A percentile compares a stretch with the other conserved stretches of the same genome.
Conservation (phyloP, 2,888 invertebrate genomes). For the Homarus gammarus region DNA sequence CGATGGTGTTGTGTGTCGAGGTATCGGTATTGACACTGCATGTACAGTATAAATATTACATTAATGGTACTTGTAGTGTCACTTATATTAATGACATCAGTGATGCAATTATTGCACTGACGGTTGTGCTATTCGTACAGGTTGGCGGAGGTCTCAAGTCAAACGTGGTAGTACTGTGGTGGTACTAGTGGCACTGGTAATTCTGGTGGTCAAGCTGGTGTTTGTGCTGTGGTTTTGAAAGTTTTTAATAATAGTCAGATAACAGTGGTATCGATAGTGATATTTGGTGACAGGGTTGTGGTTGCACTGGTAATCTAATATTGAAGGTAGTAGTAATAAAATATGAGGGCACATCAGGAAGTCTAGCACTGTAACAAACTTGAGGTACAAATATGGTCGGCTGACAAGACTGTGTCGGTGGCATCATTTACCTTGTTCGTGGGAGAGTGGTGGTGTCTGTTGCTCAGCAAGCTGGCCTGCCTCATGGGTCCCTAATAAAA, state of each 20-base stretch:
- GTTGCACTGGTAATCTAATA: slow-evolving; percentile 3
- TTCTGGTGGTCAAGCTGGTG: neutral
- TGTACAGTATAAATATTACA: too few species aligned
- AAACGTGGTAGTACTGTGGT: neutral
- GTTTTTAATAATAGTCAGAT: neutral
- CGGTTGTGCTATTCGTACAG: neutral
- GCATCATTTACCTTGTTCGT: slow-evolving; percentile 63
- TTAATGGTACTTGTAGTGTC: too few species aligned
- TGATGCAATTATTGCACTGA: too few species aligned
- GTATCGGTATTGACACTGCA: too few species aligned
- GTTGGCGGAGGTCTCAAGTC: neutral
- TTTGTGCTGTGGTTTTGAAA: neutral
- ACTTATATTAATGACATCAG: too few species aligned
- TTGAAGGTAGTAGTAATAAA: slow-evolving; percentile 30
- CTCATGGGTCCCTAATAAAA: slow-evolving; percentile 66
- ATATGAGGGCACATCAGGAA: slow-evolving; percentile 1
- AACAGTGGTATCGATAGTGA: neutral
- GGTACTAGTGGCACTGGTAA: neutral
- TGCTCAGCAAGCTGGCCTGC: slow-evolving; percentile 56
- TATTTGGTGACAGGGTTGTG: neutral
- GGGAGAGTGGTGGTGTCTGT: slow-evolving; percentile 43
- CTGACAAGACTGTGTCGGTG: neutral
- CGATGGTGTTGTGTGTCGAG: too few species aligned
- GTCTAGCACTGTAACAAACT: neutral
- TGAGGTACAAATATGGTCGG: neutral